Percentiles rank a stretch among this genome's conserved stretches.
These are phyloP conservation scores for Paracentrotus lividus DNA, from an alignment of 53 echinoderm and acorn worm species.

Conservation along the genomic window DNA sequence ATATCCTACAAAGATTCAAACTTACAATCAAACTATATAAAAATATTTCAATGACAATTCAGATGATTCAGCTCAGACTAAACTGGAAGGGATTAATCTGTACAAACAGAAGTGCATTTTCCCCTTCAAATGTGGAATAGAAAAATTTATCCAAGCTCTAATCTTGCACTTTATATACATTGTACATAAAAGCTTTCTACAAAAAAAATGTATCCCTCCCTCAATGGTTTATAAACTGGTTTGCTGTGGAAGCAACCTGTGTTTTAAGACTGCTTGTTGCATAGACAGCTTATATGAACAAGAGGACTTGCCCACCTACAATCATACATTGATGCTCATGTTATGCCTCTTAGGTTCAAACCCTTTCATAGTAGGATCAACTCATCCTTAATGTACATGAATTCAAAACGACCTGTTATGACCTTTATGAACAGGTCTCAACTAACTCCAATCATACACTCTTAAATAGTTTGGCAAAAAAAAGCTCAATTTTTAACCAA, in stretches of 20 bases:
- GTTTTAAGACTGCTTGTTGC: not conserved
- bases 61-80: not conserved
- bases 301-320: not conserved
- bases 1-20: not conserved
- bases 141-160: too few species aligned
- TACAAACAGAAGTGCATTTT: not conserved
- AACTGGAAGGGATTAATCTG: not conserved
- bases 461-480: too few species aligned
- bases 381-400: too few species aligned
- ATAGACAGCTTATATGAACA: not conserved
- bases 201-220: too few species aligned
- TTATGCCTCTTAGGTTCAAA: too few species aligned
- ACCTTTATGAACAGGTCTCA: not conserved
- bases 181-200: not conserved
- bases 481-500: too few species aligned
- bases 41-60: slow-evolving; percentile 7
- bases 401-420: too few species aligned
- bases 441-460: not conserved
- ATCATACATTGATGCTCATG: not conserved
- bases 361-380: too few species aligned
- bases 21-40: not conserved
- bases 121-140: not conserved
- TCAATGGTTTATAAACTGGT: too few species aligned
- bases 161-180: not conserved
- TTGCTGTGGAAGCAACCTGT: not conserved